A percentile compares a stretch with the other conserved stretches of the same genome.
Evolutionary conservation across 2,113 vertebrate genomes (phyloP).

Genomic region (Rhea americana): DNA sequence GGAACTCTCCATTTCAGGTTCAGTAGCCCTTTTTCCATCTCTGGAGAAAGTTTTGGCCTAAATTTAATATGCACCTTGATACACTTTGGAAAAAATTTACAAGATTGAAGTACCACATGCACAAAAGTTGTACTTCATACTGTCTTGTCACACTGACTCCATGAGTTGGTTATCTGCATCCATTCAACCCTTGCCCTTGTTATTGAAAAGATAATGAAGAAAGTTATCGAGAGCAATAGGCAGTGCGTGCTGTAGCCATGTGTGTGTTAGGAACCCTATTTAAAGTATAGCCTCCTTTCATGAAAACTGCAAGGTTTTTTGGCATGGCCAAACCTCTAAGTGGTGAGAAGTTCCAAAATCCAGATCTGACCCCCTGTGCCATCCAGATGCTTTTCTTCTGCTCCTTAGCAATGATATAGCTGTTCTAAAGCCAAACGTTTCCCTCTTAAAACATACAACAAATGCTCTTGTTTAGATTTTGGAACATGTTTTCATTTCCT

Average conservation of each 20-base stretch:
- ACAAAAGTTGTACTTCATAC: neutral
- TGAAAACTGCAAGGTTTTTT: neutral
- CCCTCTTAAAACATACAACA: neutral
- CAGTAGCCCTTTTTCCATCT: neutral
- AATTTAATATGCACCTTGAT: neutral
- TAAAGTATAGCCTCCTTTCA: neutral
- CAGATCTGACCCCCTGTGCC: neutral
- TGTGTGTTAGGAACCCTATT: neutral
- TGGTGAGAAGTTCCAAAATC: neutral
- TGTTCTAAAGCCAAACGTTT: neutral
- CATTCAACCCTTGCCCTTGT: neutral
- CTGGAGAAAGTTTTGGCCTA: neutral
- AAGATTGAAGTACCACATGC: neutral
- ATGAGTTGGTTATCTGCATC: neutral
- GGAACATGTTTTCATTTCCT: neutral
- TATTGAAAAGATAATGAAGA: neutral
- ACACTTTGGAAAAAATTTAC: neutral
- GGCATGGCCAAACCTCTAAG: neutral
- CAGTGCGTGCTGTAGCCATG: neutral
- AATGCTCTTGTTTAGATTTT: neutral
- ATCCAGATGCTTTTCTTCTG: neutral
- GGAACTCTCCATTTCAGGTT: slow-evolving; percentile 81
- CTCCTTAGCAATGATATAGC: neutral
- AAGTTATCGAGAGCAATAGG: neutral
- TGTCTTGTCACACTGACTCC: neutral